A percentile compares a stretch with the other conserved stretches of the same genome.
Evolutionary conservation across 2,797 vertebrate genomes (phyloP).

Genomic region (Mormyrus hasselquistii): DNA sequence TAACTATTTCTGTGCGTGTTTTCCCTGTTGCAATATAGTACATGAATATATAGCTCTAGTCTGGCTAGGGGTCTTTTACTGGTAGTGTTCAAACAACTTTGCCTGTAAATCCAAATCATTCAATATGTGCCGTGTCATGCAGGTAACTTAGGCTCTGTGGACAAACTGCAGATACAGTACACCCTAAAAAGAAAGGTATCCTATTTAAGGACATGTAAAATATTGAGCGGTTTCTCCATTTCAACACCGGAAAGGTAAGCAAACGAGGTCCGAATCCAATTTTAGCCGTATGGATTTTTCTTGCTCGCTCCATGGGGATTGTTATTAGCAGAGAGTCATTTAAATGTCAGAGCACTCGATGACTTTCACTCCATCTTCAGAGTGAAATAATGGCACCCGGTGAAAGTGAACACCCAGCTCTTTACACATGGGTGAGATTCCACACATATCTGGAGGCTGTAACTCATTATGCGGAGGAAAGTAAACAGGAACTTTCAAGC

Average conservation of each 20-base stretch:
- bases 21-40: background rate
- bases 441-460: background rate
- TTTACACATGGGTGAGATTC: background rate
- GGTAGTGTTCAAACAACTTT: background rate
- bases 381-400: background rate
- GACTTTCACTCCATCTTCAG: background rate
- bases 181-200: background rate
- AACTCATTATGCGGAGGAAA: background rate
- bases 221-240: slow-evolving; percentile 8
- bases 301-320: background rate
- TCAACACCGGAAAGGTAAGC: background rate
- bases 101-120: slow-evolving; percentile 8
- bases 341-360: background rate
- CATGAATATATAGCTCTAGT: background rate
- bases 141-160: background rate
- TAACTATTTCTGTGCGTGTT: background rate
- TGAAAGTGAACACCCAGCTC: background rate
- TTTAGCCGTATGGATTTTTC: slow-evolving; percentile 9
- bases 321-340: slow-evolving; percentile 13
- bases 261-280: background rate
- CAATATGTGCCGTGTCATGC: background rate
- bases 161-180: background rate
- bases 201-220: background rate
- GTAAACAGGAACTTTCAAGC: background rate
- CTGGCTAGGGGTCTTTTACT: background rate